Percentiles rank a stretch among this genome's conserved stretches.
Evolutionary conservation across 2,113 vertebrate species (phyloP).

Genomic region (Sinocyclocheilus anophthalmus): DNA sequence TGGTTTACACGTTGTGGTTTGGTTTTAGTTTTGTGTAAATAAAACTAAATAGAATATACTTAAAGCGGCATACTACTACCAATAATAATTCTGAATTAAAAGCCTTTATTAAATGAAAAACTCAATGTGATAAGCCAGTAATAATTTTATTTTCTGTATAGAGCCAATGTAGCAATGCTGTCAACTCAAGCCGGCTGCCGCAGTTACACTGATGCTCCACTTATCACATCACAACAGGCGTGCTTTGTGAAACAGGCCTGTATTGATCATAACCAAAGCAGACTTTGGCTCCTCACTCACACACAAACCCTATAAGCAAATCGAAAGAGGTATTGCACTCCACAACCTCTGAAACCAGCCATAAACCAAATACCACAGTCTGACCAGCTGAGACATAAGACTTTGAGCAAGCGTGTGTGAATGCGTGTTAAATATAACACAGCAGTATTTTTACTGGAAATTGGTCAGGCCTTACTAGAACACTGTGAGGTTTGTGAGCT

Average conservation of each 20-base stretch:
- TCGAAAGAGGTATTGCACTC: neutral
- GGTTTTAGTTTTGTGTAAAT: neutral
- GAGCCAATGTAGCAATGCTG: neutral
- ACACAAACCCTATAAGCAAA: neutral
- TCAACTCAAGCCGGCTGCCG: neutral
- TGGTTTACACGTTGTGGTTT: neutral
- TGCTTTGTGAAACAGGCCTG: neutral
- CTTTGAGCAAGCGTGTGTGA: neutral
- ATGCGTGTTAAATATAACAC: neutral
- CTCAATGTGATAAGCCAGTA: neutral
- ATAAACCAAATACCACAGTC: constrained; percentile 4
- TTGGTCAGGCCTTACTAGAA: neutral
- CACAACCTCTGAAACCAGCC: neutral
- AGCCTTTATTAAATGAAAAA: neutral
- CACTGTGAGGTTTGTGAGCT: neutral
- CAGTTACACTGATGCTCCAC: neutral
- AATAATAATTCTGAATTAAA: neutral
- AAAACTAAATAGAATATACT: neutral
- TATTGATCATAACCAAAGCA: constrained; percentile 16
- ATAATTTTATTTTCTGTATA: neutral
- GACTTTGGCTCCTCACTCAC: constrained; percentile 5
- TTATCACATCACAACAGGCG: neutral
- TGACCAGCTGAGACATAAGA: neutral
- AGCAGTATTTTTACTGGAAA: neutral
- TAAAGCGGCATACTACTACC: neutral